These are phyloP conservation scores for Thereuonema tuberculata DNA, from an alignment of 1,140 invertebrate species.

Conservation along the genomic window DNA sequence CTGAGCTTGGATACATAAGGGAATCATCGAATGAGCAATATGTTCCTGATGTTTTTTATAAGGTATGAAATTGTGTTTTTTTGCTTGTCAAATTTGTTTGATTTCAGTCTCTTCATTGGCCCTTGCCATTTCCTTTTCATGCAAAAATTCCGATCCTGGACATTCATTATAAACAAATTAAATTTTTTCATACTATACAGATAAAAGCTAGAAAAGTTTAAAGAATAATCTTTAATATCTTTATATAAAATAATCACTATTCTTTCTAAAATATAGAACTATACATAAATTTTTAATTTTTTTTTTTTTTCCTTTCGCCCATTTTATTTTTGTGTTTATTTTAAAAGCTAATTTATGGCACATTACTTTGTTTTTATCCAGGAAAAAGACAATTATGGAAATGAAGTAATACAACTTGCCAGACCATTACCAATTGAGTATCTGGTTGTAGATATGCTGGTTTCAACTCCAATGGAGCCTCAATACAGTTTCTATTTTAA, in stretches of 20 bases:
- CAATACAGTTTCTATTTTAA: slow-evolving; percentile 57
- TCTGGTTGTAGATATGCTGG: slow-evolving; percentile 88
- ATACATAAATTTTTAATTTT: not conserved
- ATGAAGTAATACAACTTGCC: slow-evolving; percentile 84
- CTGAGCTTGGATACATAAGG: slow-evolving; percentile 88
- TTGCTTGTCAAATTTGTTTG: too few relatives aligned
- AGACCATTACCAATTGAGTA: slow-evolving; percentile 95
- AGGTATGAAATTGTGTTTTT: slow-evolving; percentile 48
- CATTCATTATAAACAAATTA: too few relatives aligned
- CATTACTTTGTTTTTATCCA: slow-evolving; percentile 38
- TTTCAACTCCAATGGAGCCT: slow-evolving; percentile 76
- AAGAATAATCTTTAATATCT: too few relatives aligned
- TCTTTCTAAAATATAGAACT: too few relatives aligned
- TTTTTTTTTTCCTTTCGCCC: too few relatives aligned
- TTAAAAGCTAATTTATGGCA: too few relatives aligned
- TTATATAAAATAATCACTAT: too few relatives aligned
- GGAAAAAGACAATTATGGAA: slow-evolving; percentile 95
- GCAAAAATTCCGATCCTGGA: too few relatives aligned
- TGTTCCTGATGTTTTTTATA: slow-evolving; percentile 98
- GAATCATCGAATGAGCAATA: slow-evolving; percentile 89
- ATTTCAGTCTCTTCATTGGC: too few relatives aligned
- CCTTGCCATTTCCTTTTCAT: too few relatives aligned
- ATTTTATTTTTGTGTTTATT: too few relatives aligned
- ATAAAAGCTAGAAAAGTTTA: not conserved
- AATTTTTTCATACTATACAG: too few relatives aligned